phyloP scores from a whole-genome alignment of 92 coral and sea anemone species.

The Epizoanthus stellaris region DNA sequence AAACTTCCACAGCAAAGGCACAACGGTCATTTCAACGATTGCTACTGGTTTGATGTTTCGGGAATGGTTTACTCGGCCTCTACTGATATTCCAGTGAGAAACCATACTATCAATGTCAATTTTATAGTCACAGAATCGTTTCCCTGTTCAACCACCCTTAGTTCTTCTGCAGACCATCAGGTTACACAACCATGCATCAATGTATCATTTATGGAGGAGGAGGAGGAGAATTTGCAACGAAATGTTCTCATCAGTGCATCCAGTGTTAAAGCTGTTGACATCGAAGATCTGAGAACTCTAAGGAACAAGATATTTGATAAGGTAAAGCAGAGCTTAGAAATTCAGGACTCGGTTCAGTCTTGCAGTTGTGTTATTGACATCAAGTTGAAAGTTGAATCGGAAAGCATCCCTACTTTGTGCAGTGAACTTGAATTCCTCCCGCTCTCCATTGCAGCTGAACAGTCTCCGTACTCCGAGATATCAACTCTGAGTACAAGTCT shows the following conservation, averaged over 20 bases:
- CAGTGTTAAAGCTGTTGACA: neutral
- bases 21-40: neutral
- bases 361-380: neutral
- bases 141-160: neutral
- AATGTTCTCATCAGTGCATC: neutral
- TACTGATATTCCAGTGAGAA: neutral
- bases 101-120: neutral
- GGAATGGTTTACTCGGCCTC: neutral
- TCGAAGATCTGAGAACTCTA: neutral
- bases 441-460: neutral
- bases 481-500: neutral
- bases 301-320: neutral
- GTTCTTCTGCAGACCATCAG: neutral
- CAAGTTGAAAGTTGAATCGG: neutral
- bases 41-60: neutral
- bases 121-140: neutral
- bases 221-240: neutral
- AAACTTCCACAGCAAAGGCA: neutral
- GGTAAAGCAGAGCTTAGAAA: neutral
- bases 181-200: neutral
- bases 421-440: conserved; percentile 9
- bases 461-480: neutral
- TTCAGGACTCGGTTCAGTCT: neutral
- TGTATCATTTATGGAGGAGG: neutral
- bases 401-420: conserved; percentile 6